phyloP scores from a whole-genome alignment of 2,888 invertebrate species.

The Hoplodrina blanda region DNA sequence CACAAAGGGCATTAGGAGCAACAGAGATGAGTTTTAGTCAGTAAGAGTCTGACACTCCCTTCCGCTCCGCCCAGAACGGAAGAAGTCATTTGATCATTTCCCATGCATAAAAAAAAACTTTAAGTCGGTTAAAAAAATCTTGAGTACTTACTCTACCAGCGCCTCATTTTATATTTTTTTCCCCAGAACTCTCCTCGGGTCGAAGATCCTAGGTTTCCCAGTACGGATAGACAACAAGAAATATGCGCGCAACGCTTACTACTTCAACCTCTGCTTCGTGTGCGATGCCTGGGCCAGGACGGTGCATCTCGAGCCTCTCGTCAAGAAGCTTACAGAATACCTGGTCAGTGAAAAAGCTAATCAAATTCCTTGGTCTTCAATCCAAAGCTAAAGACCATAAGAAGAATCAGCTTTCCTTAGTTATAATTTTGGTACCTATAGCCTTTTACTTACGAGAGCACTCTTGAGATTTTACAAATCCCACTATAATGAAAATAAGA shows the following conservation, averaged over 20 bases:
- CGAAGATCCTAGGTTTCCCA: slow-evolving; percentile 95
- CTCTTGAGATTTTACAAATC: neutral
- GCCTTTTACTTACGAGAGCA: neutral
- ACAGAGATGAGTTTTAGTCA: too few species aligned
- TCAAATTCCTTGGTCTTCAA: neutral
- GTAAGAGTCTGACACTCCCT: too few species aligned
- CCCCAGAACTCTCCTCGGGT: slow-evolving; percentile 92
- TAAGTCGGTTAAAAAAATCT: neutral
- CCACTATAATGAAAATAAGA: too few species aligned
- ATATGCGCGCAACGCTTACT: slow-evolving; percentile 95
- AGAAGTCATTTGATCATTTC: too few species aligned
- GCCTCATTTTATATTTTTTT: neutral
- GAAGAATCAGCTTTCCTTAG: neutral
- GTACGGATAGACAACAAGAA: slow-evolving; percentile 94
- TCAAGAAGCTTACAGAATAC: slow-evolving; percentile 95
- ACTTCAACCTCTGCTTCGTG: slow-evolving; percentile 96
- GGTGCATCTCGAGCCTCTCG: slow-evolving; percentile 94
- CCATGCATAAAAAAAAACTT: too few species aligned
- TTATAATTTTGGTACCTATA: neutral
- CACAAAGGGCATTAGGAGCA: too few species aligned
- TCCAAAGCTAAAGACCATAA: neutral
- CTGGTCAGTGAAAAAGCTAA: slow-evolving; percentile 88
- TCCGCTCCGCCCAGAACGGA: too few species aligned
- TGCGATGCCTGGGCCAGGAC: slow-evolving; percentile 94
- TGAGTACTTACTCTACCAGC: too few species aligned